phyloP scores from a whole-genome alignment of 2,113 vertebrate species.

The Melospiza melodia region DNA sequence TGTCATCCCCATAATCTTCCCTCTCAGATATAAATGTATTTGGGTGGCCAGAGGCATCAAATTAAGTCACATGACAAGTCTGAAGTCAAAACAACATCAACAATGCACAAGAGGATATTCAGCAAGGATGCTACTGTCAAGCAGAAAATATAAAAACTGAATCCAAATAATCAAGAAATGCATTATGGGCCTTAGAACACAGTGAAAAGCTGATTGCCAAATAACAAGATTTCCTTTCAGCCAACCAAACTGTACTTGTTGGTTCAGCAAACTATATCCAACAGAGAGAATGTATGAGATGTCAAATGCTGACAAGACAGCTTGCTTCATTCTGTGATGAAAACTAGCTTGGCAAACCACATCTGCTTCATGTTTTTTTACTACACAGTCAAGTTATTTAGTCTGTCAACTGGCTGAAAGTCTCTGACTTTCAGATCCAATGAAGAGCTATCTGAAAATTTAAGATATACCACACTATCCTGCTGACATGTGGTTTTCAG shows the following conservation, averaged over 20 bases:
- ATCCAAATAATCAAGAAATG: background rate
- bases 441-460: background rate
- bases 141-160: background rate
- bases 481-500: background rate
- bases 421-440: background rate
- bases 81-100: background rate
- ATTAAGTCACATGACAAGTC: background rate
- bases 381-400: background rate
- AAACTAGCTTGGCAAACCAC: conserved; percentile 2
- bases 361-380: background rate
- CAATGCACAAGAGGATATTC: background rate
- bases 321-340: background rate
- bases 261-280: background rate
- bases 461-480: background rate
- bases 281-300: background rate
- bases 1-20: background rate
- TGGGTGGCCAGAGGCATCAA: background rate
- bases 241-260: background rate
- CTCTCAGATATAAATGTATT: background rate
- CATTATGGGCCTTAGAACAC: background rate
- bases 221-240: background rate
- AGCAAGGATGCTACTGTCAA: background rate
- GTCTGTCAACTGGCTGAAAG: background rate
- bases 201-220: background rate
- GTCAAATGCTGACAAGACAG: background rate